Evolutionary conservation across 1,140 invertebrate species (phyloP), one percentile per base, ranked within the genome.

Genomic region (Pseudomyrmex sp.): DNA sequence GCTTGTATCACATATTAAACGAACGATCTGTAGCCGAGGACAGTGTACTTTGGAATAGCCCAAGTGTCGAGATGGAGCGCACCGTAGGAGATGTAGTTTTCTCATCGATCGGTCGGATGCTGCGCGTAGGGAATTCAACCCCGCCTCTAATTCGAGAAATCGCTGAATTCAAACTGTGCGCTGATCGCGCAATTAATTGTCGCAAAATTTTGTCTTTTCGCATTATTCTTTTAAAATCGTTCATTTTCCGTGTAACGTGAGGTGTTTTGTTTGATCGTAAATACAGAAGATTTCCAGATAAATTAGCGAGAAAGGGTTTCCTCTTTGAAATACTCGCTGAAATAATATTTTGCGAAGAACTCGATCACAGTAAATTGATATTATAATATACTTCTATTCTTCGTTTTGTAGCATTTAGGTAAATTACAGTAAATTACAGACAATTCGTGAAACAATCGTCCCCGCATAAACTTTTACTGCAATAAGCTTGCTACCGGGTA

Each of bases 81-180:
- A 80, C 54, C 85, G 84, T 68, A 66, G 15, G 76, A 70, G 58
- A 76, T 82, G 80, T 73, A 76, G 56, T 89, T 70, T 54, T 70
- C 54, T 70, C 88, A 89, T 89, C 85, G 88, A 89, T 89, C 88
- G 63, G 83, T 89, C 54, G 88, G 88, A 89, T 89, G 88, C 88
- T 89, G 88, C 88, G 88, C 88, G 80, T 70, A 77, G 68, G 35
- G 35, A 85, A 59, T 46, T 44, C 48, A 80, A 59, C 85, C 85
- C 85, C 87, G 69, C 87, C 82, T 79, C 56, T 13, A n/a, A 20
- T 74, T 82, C 68, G 12, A 70, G 56, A 26, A 80, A 72, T 80
- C 76, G 20, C 76, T 56, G 72, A 80, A 61, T 80, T 80, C 76
- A 80, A 80, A 80, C 8, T 2, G 2, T 10, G 35, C 35, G 52